These are phyloP conservation scores for Eugnorisma glareosa DNA, from an alignment of 2,888 invertebrate genomes.

Conservation along the genomic window DNA sequence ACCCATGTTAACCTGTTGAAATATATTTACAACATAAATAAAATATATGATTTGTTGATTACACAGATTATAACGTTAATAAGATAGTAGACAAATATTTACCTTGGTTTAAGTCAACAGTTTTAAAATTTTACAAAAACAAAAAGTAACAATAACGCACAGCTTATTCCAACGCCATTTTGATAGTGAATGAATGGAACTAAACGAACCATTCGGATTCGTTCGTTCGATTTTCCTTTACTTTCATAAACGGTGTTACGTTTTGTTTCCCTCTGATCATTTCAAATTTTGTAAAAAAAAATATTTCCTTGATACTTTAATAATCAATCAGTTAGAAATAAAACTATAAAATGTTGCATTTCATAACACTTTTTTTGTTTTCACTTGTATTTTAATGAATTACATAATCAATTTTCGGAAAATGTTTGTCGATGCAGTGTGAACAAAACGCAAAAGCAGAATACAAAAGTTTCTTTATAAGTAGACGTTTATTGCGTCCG, in stretches of 20 bases:
- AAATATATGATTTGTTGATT: background rate
- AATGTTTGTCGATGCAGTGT: no score
- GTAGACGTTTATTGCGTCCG: rapidly evolving
- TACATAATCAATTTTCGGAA: background rate
- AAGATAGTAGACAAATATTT: constrained; percentile 60
- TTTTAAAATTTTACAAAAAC: constrained; percentile 84
- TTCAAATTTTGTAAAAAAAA: background rate
- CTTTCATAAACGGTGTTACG: constrained; percentile 58
- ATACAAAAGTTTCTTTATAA: constrained; percentile 21
- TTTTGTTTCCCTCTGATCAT: constrained; percentile 63
- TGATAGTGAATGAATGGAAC: constrained; percentile 69
- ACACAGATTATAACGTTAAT: background rate
- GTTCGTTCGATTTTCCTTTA: constrained; percentile 38
- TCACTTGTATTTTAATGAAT: background rate
- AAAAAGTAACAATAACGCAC: constrained; percentile 82
- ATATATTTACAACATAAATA: constrained; percentile 39
- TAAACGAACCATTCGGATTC: constrained; percentile 21
- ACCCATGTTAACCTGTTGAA: constrained; percentile 81
- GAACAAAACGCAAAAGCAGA: constrained; percentile 59
- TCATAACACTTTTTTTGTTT: background rate
- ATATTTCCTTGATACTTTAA: background rate
- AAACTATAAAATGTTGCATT: no score
- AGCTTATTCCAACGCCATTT: constrained; percentile 87
- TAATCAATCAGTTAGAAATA: background rate
- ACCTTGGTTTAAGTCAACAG: constrained; percentile 84